Evolutionary conservation across 92 coral and sea anemone genomes (phyloP), one percentile per base, ranked within the genome.

Genomic region (Palythoa grandis): DNA sequence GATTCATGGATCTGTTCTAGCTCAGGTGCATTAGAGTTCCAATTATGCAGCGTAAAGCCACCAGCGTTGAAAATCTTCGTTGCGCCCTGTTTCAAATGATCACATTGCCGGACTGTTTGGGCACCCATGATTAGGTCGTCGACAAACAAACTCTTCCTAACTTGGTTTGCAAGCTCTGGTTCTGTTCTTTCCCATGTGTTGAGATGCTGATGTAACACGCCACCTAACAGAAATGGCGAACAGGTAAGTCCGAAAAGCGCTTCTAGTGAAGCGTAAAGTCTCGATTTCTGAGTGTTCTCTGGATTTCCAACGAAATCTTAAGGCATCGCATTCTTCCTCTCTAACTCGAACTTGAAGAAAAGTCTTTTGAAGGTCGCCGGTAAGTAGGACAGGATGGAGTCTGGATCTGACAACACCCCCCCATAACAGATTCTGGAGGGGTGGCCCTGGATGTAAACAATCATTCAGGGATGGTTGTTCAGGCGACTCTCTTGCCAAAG

Each of bases 361-460:
- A 29, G 35, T 1, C 35, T 29, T 29, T 29, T 29, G 35, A 29
- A 29, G 35, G 35, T 29, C 35, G 35, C 35, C 35, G 35, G 35
- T 29, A 29, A 1, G 0, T 29, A 29, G 35, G 35, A 29, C 1
- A 29, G 35, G 35, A 29, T 29, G 35, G 35, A 29, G 1, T 29
- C 35, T 29, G 35, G 35, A 29, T 29, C 35, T 29, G 35, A 29
- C 35, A 29, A 29, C 35, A 29, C 35, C 35, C 3, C 3, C 74
- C 74, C 85, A 61, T n/a, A 80, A n/a, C 1, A 9, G 58, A 53
- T 80, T 61, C 74, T 80, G n/a, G 14, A 80, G 85, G 53, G 74
- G 58, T 6, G 85, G 38, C 74, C 77, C 77, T 23, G 77, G 77
- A 22, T 72, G 53, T 0, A 72, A n/a, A 48, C 77, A 72, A 1